These are phyloP conservation scores for Stramonita haemastoma DNA, from an alignment of 2,888 invertebrate genomes.

Conservation along the genomic window DNA sequence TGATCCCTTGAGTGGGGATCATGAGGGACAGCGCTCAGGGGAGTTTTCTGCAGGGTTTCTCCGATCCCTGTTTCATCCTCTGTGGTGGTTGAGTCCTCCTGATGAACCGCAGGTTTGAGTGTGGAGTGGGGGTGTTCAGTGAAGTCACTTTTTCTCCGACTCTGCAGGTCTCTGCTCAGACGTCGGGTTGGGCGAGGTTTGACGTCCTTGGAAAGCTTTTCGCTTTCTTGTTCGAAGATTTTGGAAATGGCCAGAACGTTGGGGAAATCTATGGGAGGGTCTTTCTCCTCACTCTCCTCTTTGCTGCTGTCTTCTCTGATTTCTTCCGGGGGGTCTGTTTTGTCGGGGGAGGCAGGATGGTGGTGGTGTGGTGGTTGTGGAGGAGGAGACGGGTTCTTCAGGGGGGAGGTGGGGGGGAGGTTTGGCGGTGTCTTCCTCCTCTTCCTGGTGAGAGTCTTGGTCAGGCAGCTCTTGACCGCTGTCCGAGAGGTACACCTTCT, in stretches of 20 bases:
- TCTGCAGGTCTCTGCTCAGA: neutral
- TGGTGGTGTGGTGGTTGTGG: neutral
- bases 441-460: neutral
- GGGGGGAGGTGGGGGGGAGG: neutral
- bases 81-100: neutral
- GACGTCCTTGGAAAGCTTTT: neutral
- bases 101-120: neutral
- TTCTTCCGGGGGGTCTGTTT: neutral
- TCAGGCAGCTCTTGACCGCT: neutral
- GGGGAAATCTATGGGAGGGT: conserved; percentile 27
- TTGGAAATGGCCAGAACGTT: conserved; percentile 36
- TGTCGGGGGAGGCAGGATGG: neutral
- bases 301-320: neutral
- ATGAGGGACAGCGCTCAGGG: neutral
- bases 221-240: conserved; percentile 32
- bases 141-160: neutral
- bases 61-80: neutral
- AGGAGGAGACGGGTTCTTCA: neutral
- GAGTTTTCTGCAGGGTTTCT: neutral
- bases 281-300: conserved; percentile 7
- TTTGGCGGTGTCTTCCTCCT: neutral
- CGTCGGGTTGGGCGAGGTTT: neutral
- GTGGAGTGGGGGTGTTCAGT: neutral
- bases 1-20: neutral
- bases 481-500: conserved; percentile 49